Percentiles rank a stretch among this genome's conserved stretches.
Conservation (phyloP, 2,888 invertebrate genomes). For the Brachynemurus nebulosus region DNA sequence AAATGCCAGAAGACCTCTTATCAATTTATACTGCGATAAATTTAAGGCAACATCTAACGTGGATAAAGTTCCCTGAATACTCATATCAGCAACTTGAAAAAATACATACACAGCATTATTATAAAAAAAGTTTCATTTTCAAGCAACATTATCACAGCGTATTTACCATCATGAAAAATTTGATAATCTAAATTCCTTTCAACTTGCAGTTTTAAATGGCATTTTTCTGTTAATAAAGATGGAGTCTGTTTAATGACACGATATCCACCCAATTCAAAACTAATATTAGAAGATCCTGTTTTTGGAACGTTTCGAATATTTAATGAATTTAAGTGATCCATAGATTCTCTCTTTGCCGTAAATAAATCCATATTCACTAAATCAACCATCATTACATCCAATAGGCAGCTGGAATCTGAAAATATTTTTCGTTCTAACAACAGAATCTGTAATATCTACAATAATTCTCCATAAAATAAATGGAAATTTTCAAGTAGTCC, state of each 20-base stretch:
- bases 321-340: constrained; percentile 14
- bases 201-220: constrained; percentile 63
- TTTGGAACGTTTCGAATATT: constrained; percentile 21
- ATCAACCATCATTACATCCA: constrained; percentile 62
- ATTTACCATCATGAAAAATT: constrained; percentile 26
- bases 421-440: too few relatives aligned
- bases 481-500: too few relatives aligned
- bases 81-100: constrained; percentile 64
- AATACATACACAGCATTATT: constrained; percentile 1
- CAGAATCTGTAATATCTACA: too few relatives aligned
- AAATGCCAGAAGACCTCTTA: constrained; percentile 73
- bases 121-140: neutral
- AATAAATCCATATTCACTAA: constrained; percentile 66
- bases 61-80: constrained; percentile 70
- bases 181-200: constrained; percentile 65
- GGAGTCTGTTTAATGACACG: constrained; percentile 41
- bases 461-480: too few relatives aligned
- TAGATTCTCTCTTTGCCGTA: constrained; percentile 36
- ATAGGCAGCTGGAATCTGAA: constrained; percentile 38
- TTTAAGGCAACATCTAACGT: constrained; percentile 73
- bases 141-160: too few relatives aligned
- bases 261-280: constrained; percentile 34
- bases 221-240: constrained; percentile 68
- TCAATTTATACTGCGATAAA: constrained; percentile 71
- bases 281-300: neutral